Evolutionary conservation across 2,797 vertebrate genomes (phyloP).

Genomic region (Hirundo rustica): DNA sequence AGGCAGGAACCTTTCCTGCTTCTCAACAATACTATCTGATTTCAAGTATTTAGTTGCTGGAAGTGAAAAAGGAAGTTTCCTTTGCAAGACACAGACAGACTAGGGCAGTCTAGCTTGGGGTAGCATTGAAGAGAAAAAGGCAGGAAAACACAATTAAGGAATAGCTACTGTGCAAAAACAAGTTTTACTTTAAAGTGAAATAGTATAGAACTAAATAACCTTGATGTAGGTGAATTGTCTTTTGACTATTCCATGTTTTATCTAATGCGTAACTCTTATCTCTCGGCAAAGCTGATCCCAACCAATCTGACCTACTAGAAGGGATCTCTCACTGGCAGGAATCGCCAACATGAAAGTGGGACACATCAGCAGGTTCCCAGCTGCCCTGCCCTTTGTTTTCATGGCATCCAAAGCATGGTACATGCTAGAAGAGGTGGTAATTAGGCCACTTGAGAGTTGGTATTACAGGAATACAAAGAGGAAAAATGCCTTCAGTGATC

Average conservation of each 20-base stretch:
- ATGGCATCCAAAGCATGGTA: neutral
- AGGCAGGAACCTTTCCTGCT: neutral
- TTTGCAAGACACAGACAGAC: neutral
- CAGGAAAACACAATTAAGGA: neutral
- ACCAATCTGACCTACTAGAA: neutral
- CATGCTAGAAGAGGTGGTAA: neutral
- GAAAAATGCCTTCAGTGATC: neutral
- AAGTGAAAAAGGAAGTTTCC: neutral
- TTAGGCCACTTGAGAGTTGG: neutral
- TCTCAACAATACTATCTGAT: neutral
- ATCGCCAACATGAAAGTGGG: rapidly evolving
- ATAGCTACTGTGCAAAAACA: neutral
- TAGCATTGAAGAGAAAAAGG: neutral
- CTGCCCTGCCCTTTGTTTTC: neutral
- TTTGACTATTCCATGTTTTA: neutral
- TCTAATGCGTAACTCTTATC: neutral
- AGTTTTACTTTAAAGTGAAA: neutral
- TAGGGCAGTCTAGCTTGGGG: neutral
- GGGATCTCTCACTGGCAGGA: neutral
- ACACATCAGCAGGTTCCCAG: neutral
- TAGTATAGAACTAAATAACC: neutral
- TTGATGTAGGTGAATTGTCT: neutral
- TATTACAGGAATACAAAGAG: neutral
- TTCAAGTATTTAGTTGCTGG: neutral
- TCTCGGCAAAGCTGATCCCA: neutral